These are phyloP conservation scores for Eudemis profundana DNA, from an alignment of 2,888 invertebrate genomes.

Conservation along the genomic window DNA sequence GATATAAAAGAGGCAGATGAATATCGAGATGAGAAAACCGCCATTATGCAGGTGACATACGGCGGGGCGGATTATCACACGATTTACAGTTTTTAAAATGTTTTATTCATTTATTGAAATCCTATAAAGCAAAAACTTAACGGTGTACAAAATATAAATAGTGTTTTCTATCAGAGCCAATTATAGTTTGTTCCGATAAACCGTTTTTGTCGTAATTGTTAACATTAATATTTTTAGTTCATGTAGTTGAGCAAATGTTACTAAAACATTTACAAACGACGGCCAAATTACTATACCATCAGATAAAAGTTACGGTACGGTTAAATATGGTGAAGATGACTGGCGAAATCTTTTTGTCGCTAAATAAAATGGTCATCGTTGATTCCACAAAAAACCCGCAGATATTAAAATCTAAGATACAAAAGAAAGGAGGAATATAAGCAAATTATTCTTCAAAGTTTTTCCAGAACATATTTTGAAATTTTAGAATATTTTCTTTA, in stretches of 20 bases:
- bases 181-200: too few species aligned
- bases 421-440: too few species aligned
- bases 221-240: slow-evolving; percentile 11
- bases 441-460: neutral
- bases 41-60: slow-evolving; percentile 68
- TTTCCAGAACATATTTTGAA: neutral
- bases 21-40: slow-evolving; percentile 78
- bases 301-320: slow-evolving; percentile 27
- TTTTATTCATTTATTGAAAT: too few species aligned
- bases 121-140: too few species aligned
- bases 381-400: neutral
- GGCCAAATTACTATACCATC: slow-evolving; percentile 29
- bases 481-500: neutral
- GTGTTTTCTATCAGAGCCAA: too few species aligned
- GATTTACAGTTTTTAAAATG: too few species aligned
- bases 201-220: too few species aligned
- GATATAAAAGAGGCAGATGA: slow-evolving; percentile 77
- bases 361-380: slow-evolving; percentile 3
- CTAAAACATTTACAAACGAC: slow-evolving; percentile 20
- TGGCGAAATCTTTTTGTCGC: slow-evolving; percentile 32
- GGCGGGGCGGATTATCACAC: slow-evolving; percentile 37
- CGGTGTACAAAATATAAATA: too few species aligned
- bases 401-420: too few species aligned
- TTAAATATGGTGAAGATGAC: slow-evolving; percentile 36
- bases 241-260: slow-evolving; percentile 4